Conservation (phyloP, 1,140 invertebrate genomes). For the Musca domestica region DNA sequence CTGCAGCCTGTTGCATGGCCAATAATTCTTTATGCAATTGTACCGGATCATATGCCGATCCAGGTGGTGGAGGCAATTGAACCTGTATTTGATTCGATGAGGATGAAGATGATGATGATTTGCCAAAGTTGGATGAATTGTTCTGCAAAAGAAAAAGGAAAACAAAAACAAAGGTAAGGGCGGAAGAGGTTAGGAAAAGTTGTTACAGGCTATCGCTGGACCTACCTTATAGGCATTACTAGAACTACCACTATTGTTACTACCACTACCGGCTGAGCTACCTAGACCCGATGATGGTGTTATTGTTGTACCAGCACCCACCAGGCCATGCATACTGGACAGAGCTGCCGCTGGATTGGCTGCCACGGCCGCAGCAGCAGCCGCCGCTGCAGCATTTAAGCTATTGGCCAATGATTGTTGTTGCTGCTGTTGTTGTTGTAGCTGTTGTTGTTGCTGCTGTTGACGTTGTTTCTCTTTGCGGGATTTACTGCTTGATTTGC, state of each 20-base stretch:
- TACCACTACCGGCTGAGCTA: conserved; percentile 32
- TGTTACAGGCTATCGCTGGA: not conserved
- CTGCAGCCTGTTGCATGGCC: conserved; percentile 53
- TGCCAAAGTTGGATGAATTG: conserved; percentile 47
- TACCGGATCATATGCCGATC: conserved; percentile 51
- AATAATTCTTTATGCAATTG: conserved; percentile 51
- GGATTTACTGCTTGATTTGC: conserved; percentile 46
- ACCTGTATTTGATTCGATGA: conserved; percentile 32
- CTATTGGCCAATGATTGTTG: conserved; percentile 51
- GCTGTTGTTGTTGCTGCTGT: conserved; percentile 35
- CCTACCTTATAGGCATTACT: conserved; percentile 47
- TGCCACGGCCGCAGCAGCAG: conserved; percentile 48
- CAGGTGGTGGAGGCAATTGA: conserved; percentile 40
- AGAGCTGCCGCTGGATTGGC: conserved; percentile 47
- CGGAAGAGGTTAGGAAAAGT: not conserved
- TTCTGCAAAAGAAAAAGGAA: conserved; percentile 27
- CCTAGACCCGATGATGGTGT: conserved; percentile 32
- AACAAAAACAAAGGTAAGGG: not conserved
- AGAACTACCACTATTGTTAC: conserved; percentile 39
- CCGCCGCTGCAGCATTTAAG: conserved; percentile 53
- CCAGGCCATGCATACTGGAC: conserved; percentile 45
- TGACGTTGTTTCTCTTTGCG: conserved; percentile 47
- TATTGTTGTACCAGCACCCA: conserved; percentile 42
- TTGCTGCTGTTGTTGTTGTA: conserved; percentile 48
- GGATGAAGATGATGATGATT: conserved; percentile 30